phyloP scores from a whole-genome alignment of 2,113 vertebrate genomes.

The Callospermophilus lateralis region DNA sequence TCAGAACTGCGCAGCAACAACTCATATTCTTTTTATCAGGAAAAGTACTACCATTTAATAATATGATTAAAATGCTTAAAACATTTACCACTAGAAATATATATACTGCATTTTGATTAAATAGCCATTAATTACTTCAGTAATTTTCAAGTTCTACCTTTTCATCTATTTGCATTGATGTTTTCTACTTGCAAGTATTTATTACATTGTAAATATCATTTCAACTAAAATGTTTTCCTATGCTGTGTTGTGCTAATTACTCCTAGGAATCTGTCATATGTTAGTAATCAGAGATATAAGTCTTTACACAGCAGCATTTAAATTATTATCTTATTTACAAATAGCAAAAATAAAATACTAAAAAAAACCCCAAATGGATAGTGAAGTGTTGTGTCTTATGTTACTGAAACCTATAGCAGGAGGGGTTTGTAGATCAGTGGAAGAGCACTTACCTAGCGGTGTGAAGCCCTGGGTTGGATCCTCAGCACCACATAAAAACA shows the following conservation, averaged over 20 bases:
- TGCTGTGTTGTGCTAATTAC: neutral
- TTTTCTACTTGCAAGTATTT: neutral
- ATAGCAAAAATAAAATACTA: neutral
- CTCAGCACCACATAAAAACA: too few species aligned
- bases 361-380: neutral
- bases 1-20: neutral
- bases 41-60: neutral
- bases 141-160: neutral
- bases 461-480: too few species aligned
- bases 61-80: neutral
- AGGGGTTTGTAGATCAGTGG: too few species aligned
- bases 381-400: neutral
- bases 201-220: neutral
- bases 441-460: too few species aligned
- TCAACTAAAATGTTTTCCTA: neutral
- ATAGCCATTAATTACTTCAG: neutral
- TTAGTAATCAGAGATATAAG: neutral
- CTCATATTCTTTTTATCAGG: neutral
- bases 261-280: neutral
- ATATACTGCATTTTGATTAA: neutral
- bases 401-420: neutral
- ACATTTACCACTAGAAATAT: neutral
- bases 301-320: neutral
- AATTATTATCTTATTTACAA: neutral
- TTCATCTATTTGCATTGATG: neutral